Evolutionary conservation across 2,888 invertebrate genomes (phyloP).

Genomic region (Protodeltote pygarga): DNA sequence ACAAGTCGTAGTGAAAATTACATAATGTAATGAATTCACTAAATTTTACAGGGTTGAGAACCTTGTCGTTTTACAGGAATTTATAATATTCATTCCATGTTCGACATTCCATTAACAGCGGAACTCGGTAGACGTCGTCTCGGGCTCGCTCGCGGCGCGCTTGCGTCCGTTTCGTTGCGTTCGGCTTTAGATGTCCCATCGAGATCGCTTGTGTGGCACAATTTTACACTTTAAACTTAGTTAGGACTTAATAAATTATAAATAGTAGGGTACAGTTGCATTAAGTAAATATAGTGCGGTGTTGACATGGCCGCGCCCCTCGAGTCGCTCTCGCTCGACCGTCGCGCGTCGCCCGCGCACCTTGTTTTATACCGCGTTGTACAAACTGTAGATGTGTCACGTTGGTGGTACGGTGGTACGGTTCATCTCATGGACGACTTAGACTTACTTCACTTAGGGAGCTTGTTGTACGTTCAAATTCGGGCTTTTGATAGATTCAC

Average conservation of each 20-base stretch:
- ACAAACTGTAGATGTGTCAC: conserved; percentile 75
- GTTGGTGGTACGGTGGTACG: conserved; percentile 58
- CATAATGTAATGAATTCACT: conserved; percentile 55
- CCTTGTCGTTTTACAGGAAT: conserved; percentile 73
- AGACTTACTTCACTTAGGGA: conserved; percentile 71
- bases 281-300: conserved; percentile 62
- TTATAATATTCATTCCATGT: conserved; percentile 65
- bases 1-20: conserved; percentile 68
- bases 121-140: conserved; percentile 36
- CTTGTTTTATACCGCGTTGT: conserved; percentile 70
- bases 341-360: conserved; percentile 40
- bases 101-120: conserved; percentile 58
- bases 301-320: conserved; percentile 56
- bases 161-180: conserved; percentile 56
- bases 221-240: conserved; percentile 81
- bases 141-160: conserved; percentile 36
- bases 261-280: conserved; percentile 73
- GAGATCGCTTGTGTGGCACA: conserved; percentile 81
- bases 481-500: conserved; percentile 66
- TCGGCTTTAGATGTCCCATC: conserved; percentile 72
- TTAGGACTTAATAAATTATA: conserved; percentile 83
- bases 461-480: conserved; percentile 63
- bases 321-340: conserved; percentile 12
- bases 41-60: conserved; percentile 71
- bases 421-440: conserved; percentile 68